phyloP scores from a whole-genome alignment of 2,888 invertebrate species.

The Campaea margaritaria region DNA sequence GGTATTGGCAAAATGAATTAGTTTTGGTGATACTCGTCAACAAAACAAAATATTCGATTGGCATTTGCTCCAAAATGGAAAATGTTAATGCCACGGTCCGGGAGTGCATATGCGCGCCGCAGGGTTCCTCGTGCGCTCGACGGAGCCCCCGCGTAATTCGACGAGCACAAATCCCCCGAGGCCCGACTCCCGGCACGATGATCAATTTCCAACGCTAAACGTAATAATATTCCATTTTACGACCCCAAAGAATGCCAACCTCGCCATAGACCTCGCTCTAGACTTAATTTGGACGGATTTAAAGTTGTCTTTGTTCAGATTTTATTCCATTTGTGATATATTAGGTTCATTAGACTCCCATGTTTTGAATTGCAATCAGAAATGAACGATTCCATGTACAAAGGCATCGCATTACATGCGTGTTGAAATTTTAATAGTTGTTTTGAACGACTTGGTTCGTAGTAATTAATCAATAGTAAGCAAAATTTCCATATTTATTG shows the following conservation, averaged over 20 bases:
- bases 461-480: conserved; percentile 26
- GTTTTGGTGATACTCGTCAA: too few relatives aligned
- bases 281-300: conserved; percentile 55
- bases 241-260: conserved; percentile 56
- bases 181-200: conserved; percentile 58
- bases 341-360: conserved; percentile 15
- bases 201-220: conserved; percentile 74
- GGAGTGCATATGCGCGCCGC: conserved; percentile 62
- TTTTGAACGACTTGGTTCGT: conserved; percentile 15
- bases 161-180: conserved; percentile 66
- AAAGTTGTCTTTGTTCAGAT: conserved; percentile 46
- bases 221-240: conserved; percentile 72
- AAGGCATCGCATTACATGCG: conserved; percentile 13
- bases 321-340: conserved; percentile 36
- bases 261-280: conserved; percentile 37
- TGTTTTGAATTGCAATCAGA: conserved; percentile 7
- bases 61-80: conserved; percentile 15
- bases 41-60: conserved; percentile 10
- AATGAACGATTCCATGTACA: conserved; percentile 1
- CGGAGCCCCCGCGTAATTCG: conserved; percentile 58
- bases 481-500: conserved; percentile 38
- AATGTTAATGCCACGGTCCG: conserved; percentile 14
- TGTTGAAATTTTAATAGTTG: conserved; percentile 20
- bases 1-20: too few relatives aligned
- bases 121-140: conserved; percentile 55